A percentile compares a stretch with the other conserved stretches of the same genome.
phyloP scores from a whole-genome alignment of 2,888 invertebrate species.

The Heteropelma amictum region DNA sequence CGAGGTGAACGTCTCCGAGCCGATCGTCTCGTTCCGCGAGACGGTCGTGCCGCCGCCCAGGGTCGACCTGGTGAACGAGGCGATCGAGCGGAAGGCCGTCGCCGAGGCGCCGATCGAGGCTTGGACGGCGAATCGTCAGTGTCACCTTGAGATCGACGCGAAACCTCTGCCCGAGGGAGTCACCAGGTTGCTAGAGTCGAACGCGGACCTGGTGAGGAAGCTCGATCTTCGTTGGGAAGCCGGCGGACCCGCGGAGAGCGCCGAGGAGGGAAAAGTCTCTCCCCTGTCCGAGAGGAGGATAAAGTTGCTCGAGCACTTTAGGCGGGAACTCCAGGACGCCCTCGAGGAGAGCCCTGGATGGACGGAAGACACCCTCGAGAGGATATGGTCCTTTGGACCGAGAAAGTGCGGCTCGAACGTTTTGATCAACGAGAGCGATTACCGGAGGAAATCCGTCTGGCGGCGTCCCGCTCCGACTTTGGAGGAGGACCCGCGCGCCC shows the following conservation, averaged over 20 bases:
- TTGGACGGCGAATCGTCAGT: constrained; percentile 86
- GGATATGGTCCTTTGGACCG: constrained; percentile 96
- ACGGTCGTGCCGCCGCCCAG: constrained; percentile 91
- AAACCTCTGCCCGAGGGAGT: constrained; percentile 87
- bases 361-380: constrained; percentile 80
- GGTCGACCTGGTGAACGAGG: constrained; percentile 91
- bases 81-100: constrained; percentile 83
- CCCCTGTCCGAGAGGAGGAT: constrained; percentile 67
- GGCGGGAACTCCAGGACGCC: constrained; percentile 81
- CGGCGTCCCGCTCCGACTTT: constrained; percentile 61
- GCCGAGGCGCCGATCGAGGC: constrained; percentile 74
- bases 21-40: constrained; percentile 97
- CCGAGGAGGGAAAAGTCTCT: constrained; percentile 38
- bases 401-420: constrained; percentile 93
- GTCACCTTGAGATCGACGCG: constrained; percentile 86
- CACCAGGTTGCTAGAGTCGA: constrained; percentile 85
- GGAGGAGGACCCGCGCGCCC: constrained; percentile 67
- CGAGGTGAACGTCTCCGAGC: constrained; percentile 93
- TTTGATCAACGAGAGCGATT: constrained; percentile 90
- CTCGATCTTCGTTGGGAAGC: constrained; percentile 79
- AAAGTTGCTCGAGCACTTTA: constrained; percentile 75
- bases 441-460: constrained; percentile 81
- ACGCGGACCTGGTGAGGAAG: constrained; percentile 85
- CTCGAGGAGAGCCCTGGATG: constrained; percentile 82
- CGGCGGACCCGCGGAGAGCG: no score